Base-by-base conservation (phyloP, 1,140 invertebrate genomes). In the Hermatobates lingyangjiaoensis region DNA sequence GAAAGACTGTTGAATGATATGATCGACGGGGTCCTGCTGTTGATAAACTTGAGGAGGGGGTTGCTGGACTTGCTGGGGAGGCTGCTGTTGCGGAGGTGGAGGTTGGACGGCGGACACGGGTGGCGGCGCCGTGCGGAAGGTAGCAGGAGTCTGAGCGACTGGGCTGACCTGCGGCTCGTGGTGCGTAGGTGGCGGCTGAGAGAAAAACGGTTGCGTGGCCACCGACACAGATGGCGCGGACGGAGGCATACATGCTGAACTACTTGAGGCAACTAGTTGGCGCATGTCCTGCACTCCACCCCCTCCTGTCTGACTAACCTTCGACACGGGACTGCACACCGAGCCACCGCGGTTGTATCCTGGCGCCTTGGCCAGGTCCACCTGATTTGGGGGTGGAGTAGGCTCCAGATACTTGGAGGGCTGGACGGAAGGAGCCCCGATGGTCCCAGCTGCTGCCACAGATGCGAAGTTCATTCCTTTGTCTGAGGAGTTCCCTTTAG, bases 291-390 rank as follows among this genome's bases (percentile, higher is more conserved):
- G n/a, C n/a, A n/a, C n/a, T n/a, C n/a, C n/a, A n/a, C n/a, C n/a
- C n/a, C n/a, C n/a, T n/a, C n/a, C n/a, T n/a, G n/a, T n/a, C n/a
- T n/a, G n/a, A n/a, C n/a, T n/a, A 60, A 60, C 44, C 2, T 73
- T 75, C 38, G 76, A 77, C 7, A 82, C 78, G 0, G 81, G 80
- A 0, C 82, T 83, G 60, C 79, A 80, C 52, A 81, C 73, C 10
- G 75, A 70, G 39, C 70, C 73, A 45, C 76, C 74, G 59, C 82
- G 72, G n/a, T n/a, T n/a, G 62, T 86, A 88, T 12, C 84, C 84
- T 1, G 83, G 83, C 23, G 85, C 83, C 66, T 87, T 86, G 0
- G 82, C 76, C 7, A 79, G 79, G 66, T 87, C 83, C 2, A 79
- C 79, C 60, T 77, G 65, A 26, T 62, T 57, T 45, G 71, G 73